These are phyloP conservation scores for Sarcophaga variegata DNA, from an alignment of 2,888 invertebrate genomes.

Conservation along the genomic window DNA sequence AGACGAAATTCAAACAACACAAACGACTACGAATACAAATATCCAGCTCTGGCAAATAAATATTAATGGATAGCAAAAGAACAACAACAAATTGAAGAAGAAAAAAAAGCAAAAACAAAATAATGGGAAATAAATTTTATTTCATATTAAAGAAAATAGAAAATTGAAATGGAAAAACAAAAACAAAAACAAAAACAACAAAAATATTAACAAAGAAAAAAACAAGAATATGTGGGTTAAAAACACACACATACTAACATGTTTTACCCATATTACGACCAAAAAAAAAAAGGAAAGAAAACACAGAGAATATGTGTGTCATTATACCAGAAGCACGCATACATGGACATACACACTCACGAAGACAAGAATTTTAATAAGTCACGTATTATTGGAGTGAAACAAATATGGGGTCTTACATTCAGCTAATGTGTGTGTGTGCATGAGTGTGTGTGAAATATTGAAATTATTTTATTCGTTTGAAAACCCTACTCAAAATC, in stretches of 20 bases:
- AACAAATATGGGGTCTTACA: no score
- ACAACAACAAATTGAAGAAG: constrained; percentile 3
- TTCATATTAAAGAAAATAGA: background rate
- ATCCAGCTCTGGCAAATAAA: background rate
- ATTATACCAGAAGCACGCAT: constrained; percentile 33
- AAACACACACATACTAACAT: background rate
- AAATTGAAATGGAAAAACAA: background rate
- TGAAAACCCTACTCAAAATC: no score
- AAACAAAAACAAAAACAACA: no score
- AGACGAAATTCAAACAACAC: background rate
- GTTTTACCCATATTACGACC: background rate
- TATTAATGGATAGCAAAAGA: background rate
- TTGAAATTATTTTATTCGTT: no score
- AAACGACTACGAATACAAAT: background rate
- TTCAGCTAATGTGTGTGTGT: no score
- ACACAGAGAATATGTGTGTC: constrained; percentile 10
- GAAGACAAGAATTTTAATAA: constrained; percentile 5
- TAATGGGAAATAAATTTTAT: background rate
- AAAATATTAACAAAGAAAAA: background rate
- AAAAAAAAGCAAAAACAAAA: constrained; percentile 3
- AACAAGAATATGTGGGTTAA: constrained; percentile 44
- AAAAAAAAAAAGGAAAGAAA: background rate
- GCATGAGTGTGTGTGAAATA: no score
- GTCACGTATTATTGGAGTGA: constrained; percentile 6
- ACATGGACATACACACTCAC: background rate